Evolutionary conservation across 2,888 invertebrate genomes (phyloP), one percentile per base, ranked within the genome.

Genomic region (Caenorhabditis wallacei): DNA sequence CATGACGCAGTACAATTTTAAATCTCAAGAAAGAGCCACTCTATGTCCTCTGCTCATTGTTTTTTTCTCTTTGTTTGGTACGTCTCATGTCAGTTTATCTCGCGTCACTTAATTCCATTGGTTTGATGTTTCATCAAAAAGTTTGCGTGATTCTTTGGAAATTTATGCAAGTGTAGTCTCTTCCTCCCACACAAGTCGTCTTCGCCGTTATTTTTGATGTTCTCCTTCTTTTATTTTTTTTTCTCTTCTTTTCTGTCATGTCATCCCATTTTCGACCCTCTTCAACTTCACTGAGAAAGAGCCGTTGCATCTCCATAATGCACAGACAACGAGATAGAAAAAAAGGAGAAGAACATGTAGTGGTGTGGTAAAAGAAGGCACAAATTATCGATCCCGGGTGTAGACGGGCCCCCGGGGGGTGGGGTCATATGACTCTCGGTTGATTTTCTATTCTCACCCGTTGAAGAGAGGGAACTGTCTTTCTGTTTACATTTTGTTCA

Each of bases 231-330:
- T 43, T 43, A 11, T 35, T 20, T 61, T 40, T 18, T 26, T 11
- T 59, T 20, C 56, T 13, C 57, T 24, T 59, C 59, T 57, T 70
- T n/a, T 20, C 5, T 53, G 26, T 48, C 76, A 53, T 78, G 61
- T 78, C 63, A 69, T 78, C 69, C n/a, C 69, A 59, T 63, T 69
- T 76, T 61, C 20, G 53, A 30, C 43, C 63, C 63, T 56, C 48
- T 30, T 51, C 66, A 66, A 66, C 66, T 35, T 35, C 40, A 22
- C 20, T 30, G 30, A 40, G 16, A 61, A 61, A 43, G 26, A 26
- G 53, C 61, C 22, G 59, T 48, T 59, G 30, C 74, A 54, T 46
- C 74, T 22, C 37, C 43, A 74, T 75, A 75, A 75, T 66, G 54
- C 64, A 66, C 35, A 61, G 59, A 61, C 61, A 61, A 61, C 61